Conservation (phyloP, 2,797 vertebrate species). For the Lerista edwardsae region DNA sequence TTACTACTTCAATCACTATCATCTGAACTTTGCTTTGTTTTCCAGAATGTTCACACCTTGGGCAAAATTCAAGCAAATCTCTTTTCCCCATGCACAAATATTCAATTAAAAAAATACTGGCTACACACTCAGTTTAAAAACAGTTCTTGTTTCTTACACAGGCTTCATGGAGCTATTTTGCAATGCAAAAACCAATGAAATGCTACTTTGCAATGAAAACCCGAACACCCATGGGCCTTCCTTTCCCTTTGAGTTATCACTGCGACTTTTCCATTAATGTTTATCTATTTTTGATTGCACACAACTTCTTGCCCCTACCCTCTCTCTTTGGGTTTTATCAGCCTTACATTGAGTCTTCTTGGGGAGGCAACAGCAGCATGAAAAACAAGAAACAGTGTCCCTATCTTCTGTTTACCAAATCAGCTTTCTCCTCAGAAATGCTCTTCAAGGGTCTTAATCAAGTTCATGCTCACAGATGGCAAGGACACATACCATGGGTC, state of each 20-base stretch:
- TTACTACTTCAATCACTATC: slow-evolving; percentile 13
- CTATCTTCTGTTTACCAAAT: background rate
- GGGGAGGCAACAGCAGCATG: background rate
- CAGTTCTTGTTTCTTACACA: background rate
- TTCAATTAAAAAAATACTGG: background rate
- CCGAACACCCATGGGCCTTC: too few species aligned
- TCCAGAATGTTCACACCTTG: slow-evolving; percentile 23
- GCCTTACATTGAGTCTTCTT: background rate
- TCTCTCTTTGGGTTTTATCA: background rate
- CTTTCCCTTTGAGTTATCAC: background rate
- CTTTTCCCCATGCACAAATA: background rate
- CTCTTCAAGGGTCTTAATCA: background rate
- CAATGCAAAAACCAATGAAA: too few species aligned
- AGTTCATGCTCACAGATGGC: background rate
- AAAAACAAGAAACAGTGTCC: background rate
- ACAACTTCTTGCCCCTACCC: background rate
- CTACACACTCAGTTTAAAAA: background rate
- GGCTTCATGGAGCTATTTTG: background rate
- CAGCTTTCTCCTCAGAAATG: background rate
- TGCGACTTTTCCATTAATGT: background rate
- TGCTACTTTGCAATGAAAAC: background rate
- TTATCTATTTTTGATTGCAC: background rate
- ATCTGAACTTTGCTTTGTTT: slow-evolving; percentile 18
- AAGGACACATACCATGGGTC: too few species aligned
- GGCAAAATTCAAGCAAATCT: slow-evolving; percentile 19